phyloP scores from a whole-genome alignment of 2,797 vertebrate species.

The Sus cebifrons region DNA sequence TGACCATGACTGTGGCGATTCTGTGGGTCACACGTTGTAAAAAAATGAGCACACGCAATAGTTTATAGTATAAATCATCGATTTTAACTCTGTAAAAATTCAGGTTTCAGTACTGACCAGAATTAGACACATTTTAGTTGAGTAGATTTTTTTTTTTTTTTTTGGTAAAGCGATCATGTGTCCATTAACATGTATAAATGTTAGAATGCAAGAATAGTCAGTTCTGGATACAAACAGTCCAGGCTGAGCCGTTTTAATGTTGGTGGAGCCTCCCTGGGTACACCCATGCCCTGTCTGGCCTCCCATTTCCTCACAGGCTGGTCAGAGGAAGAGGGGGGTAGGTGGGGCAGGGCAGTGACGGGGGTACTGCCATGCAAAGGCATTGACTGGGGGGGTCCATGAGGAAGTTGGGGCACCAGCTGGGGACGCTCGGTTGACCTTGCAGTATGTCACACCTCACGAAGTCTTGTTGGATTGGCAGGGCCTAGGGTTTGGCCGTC shows the following conservation, averaged over 20 bases:
- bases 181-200: neutral
- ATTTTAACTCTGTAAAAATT: slow-evolving; percentile 9
- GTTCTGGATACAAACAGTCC: neutral
- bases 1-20: neutral
- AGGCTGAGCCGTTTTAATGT: neutral
- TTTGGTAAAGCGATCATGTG: neutral
- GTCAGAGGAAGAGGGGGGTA: neutral
- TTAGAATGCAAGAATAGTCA: neutral
- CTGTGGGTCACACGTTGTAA: neutral
- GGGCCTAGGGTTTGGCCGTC: neutral
- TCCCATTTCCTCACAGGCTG: neutral
- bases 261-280: neutral
- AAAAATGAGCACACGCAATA: neutral
- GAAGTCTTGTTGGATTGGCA: neutral
- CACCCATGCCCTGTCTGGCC: neutral
- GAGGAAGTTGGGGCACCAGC: neutral
- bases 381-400: neutral
- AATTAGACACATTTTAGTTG: slow-evolving; percentile 28
- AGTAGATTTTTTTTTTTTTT: neutral
- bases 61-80: neutral
- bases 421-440: neutral
- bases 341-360: neutral
- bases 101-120: neutral
- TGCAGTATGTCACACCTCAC: neutral
- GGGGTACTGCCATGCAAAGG: neutral